These are phyloP conservation scores for Myiozetetes cayanensis DNA, from an alignment of 2,113 vertebrate species.

Conservation along the genomic window DNA sequence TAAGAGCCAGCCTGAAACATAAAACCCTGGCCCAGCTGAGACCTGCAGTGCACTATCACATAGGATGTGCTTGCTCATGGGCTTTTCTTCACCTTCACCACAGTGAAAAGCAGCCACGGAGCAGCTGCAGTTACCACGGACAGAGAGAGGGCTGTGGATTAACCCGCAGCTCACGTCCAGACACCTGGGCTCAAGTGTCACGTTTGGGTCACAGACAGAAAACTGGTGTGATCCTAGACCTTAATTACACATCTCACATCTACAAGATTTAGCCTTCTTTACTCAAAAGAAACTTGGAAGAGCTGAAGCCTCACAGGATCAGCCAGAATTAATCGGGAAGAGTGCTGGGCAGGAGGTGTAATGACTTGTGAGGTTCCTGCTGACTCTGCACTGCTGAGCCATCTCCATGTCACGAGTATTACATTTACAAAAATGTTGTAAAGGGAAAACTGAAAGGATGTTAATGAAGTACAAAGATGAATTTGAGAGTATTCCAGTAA, in stretches of 20 bases:
- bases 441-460: neutral
- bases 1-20: neutral
- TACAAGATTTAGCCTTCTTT: neutral
- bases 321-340: neutral
- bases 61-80: neutral
- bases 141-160: neutral
- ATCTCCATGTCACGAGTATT: neutral
- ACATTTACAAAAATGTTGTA: neutral
- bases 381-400: neutral
- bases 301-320: neutral
- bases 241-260: neutral
- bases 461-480: neutral
- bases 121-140: neutral
- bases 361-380: neutral
- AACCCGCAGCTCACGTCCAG: neutral
- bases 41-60: neutral
- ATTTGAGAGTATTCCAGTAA: neutral
- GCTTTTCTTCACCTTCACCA: neutral
- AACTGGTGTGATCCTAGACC: neutral
- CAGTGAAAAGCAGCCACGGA: neutral
- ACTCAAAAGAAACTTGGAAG: neutral
- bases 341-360: neutral
- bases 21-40: neutral
- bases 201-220: neutral
- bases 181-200: neutral